Conservation (phyloP, 2,888 invertebrate genomes). For the Aspidapion aeneum region DNA sequence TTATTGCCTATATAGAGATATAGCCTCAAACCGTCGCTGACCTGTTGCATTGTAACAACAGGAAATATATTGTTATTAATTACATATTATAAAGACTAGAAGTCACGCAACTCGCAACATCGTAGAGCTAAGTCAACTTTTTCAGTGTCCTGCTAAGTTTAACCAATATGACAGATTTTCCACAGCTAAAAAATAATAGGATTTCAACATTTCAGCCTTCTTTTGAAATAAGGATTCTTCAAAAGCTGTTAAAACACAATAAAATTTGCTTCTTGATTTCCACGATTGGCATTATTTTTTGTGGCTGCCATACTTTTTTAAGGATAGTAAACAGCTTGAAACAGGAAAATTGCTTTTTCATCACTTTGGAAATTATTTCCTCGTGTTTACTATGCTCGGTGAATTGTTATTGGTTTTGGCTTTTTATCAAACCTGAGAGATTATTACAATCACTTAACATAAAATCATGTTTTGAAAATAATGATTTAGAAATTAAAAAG, state of each 20-base stretch:
- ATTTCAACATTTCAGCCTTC: too few species aligned
- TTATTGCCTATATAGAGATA: too few species aligned
- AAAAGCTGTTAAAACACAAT: neutral
- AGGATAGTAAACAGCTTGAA: neutral
- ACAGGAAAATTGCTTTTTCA: neutral
- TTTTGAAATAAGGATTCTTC: neutral
- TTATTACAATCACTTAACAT: neutral
- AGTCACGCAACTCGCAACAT: too few species aligned
- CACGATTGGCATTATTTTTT: neutral
- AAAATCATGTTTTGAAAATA: neutral
- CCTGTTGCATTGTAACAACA: too few species aligned
- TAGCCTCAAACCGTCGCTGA: too few species aligned
- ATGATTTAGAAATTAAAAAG: too few species aligned
- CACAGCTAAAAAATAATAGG: too few species aligned
- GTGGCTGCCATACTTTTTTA: neutral
- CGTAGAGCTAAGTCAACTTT: too few species aligned
- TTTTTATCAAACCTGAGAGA: neutral
- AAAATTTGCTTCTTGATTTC: neutral
- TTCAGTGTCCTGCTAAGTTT: too few species aligned
- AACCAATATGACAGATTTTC: too few species aligned
- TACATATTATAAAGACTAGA: too few species aligned
- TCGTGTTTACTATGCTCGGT: neutral
- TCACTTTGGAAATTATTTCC: neutral
- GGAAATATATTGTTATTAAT: too few species aligned
- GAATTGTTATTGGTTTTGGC: neutral